phyloP scores from a whole-genome alignment of 2,888 invertebrate species.

The Melanophora roralis region DNA sequence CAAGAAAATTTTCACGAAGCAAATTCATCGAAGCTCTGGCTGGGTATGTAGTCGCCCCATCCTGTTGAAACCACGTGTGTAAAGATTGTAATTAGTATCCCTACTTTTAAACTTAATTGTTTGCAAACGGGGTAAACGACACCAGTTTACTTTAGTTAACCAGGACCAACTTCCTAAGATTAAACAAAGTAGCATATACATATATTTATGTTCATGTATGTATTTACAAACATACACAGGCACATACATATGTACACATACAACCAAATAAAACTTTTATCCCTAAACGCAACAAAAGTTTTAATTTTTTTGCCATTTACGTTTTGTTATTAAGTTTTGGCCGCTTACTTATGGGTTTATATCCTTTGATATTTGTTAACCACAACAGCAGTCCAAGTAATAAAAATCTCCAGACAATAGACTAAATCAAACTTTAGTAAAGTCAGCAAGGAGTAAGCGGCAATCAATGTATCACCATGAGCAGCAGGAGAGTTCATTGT shows the following conservation, averaged over 20 bases:
- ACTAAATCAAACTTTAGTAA: constrained; percentile 41
- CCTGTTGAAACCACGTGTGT: too few species aligned
- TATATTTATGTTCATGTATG: too few species aligned
- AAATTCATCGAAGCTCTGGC: too few species aligned
- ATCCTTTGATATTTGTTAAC: constrained; percentile 29
- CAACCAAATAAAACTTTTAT: constrained; percentile 38
- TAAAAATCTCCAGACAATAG: constrained; percentile 39
- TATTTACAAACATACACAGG: too few species aligned
- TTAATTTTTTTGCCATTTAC: constrained; percentile 23
- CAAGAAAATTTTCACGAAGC: too few species aligned
- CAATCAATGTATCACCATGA: not conserved
- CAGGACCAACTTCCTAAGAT: too few species aligned
- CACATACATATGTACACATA: not conserved
- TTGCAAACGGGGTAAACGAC: constrained; percentile 44
- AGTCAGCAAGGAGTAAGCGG: constrained; percentile 18
- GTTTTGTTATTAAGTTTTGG: constrained; percentile 41
- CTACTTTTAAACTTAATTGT: too few species aligned
- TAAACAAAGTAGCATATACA: too few species aligned
- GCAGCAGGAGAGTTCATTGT: constrained; percentile 51
- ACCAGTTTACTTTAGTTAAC: constrained; percentile 24
- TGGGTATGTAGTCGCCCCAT: too few species aligned
- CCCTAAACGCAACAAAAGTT: constrained; percentile 13
- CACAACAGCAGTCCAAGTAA: not conserved
- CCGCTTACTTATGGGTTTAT: constrained; percentile 47
- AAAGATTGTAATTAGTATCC: too few species aligned